Base-by-base conservation (phyloP, 1,140 invertebrate species). In the Neodiprion lecontei region DNA sequence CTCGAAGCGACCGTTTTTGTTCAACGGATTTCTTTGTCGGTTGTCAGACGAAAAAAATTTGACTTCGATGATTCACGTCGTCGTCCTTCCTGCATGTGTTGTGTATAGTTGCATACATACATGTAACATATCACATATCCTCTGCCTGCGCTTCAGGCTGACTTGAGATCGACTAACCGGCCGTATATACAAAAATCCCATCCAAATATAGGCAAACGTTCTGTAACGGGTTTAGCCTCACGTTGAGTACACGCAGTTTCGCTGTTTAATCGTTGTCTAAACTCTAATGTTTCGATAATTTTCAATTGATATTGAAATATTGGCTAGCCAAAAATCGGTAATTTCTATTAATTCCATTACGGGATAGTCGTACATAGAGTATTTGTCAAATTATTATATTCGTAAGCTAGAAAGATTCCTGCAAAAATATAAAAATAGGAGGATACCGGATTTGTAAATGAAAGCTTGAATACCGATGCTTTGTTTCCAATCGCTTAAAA, bases 1-100 rank as follows among this genome's bases (percentile, higher is more conserved):
- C 72, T 49, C 48, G 65, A 75, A 5, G 67, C 21, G 76, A 65
- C 69, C 48, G 70, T 71, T 61, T 72, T 40, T 72, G 71, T 75
- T 40, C 28, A 72, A 74, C 53, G 53, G 53, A 61, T 17, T 61
- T 61, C 53, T 61, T 61, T 61, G 53, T 61, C 53, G 53, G 53
- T 61, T 61, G 53, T 40, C 28, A 40, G 28, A 40, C 28, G 28
- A 40, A 40, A 80, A 78, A 76, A 49, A 78, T 78, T 76, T 76
- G 75, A 78, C 77, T 49, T 75, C 65, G 75, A 77, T 83, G 82
- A 83, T 83, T 82, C 82, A 83, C 79, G 61, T 82, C 72, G 73
- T 74, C 72, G 49, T 74, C 76, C 74, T 73, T 74, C 76, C 74
- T 73, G 70, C 50, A 49, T 48, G 65, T 72, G 76, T 74, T 72